Evolutionary conservation across 2,797 vertebrate species (phyloP), one percentile per base, ranked within the genome.

Genomic region (Mionectes olivaceus): DNA sequence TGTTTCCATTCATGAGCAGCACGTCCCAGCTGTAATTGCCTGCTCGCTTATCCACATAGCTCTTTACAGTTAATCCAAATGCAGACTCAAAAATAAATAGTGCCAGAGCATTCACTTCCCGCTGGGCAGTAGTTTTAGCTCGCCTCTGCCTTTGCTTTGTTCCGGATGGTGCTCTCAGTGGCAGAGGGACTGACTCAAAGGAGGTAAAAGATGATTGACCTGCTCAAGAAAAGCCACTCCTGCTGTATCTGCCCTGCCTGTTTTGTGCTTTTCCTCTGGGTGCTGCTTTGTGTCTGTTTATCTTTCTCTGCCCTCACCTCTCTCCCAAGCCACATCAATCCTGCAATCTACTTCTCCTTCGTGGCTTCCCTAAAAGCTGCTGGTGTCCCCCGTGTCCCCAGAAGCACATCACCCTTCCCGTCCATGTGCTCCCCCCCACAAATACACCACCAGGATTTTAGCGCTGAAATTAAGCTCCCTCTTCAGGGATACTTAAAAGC

Each of bases 1-100:
- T 43, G 46, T 83, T 97, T 76, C 83, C 95, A 90, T 83, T 97
- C 90, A 95, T 35, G 83, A 89, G 93, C 90, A 83, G 81, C 67
- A 84, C 63, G 85, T 97, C 92, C 86, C 90, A 70, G 83, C 83
- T 79, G 65, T 87, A 93, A 73, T 95, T 97, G 92, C 83, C 82
- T 53, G 88, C 92, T 79, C 94, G 56, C 92, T 96, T 94, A 97
- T 96, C 93, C 84, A 71, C 93, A 89, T 15, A 73, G 91, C 85
- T 95, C 89, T 96, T 93, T 83, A 92, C 95, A 97, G 90, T 89
- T 97, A 95, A 92, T 97, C 94, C 95, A 94, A 95, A 89, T 71
- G 75, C 73, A 23, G 73, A 71, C 65, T 93, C 46, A 81, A 91
- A 94, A 93, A 92, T 92, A 96, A 95, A 82, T 87, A 76, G 82